Evolutionary conservation across 2,113 vertebrate genomes (phyloP).

Genomic region (Myotis davidii): DNA sequence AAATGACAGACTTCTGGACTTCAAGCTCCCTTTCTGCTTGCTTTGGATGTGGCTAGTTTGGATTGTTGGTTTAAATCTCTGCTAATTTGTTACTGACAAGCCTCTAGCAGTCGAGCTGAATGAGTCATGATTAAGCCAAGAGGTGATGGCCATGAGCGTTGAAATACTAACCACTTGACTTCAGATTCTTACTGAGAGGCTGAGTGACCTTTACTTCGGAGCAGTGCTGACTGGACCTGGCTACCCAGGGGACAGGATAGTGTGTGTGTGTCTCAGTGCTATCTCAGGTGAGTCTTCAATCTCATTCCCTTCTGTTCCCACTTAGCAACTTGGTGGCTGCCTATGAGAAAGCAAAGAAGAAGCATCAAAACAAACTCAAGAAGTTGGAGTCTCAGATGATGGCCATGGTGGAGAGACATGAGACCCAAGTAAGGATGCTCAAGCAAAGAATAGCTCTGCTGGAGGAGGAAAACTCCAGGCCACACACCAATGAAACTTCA

Average conservation of each 20-base stretch:
- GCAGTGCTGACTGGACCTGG: not conserved
- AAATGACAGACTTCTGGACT: not conserved
- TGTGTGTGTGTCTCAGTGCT: not conserved
- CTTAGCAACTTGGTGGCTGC: constrained; percentile 92
- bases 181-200: not conserved
- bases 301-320: constrained; percentile 39
- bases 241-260: not conserved
- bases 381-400: constrained; percentile 95
- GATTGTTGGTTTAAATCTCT: not conserved
- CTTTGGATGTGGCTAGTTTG: not conserved
- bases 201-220: not conserved
- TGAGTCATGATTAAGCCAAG: not conserved
- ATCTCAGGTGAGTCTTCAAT: not conserved
- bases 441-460: constrained; percentile 92
- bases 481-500: constrained; percentile 93
- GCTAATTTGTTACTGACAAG: not conserved
- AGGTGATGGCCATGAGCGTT: accelerated
- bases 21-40: not conserved
- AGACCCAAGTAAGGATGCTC: constrained; percentile 93
- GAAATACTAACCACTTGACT: not conserved
- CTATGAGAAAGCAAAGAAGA: constrained; percentile 95
- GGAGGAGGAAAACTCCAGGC: constrained; percentile 92
- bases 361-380: constrained; percentile 94
- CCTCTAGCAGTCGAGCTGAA: not conserved
- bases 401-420: constrained; percentile 94